phyloP scores from a whole-genome alignment of 64 coral and sea anemone species.

The Catalaphyllia jardinei region DNA sequence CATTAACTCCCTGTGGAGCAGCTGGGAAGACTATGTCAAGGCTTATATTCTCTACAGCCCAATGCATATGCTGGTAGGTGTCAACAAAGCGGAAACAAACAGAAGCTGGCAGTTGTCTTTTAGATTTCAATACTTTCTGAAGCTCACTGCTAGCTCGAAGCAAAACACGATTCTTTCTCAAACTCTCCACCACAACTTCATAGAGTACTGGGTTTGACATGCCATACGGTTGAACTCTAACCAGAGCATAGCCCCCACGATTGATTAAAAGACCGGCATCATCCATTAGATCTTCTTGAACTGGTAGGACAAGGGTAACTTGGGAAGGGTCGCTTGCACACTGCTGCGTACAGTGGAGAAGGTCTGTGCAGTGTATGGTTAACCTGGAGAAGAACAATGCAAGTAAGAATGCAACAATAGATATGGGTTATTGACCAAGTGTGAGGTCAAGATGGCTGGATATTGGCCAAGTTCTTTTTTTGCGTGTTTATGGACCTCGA shows the following conservation, averaged over 20 bases:
- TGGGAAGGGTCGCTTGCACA: conserved; percentile 39
- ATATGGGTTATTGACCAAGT: too few species aligned
- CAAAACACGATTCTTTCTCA: conserved; percentile 63
- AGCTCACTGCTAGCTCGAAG: conserved; percentile 51
- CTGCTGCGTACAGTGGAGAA: conserved; percentile 50
- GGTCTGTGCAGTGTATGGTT: conserved; percentile 74
- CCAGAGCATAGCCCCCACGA: conserved; percentile 56
- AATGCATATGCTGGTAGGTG: conserved; percentile 75
- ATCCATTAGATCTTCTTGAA: conserved; percentile 78
- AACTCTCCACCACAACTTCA: conserved; percentile 76
- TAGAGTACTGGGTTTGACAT: conserved; percentile 15
- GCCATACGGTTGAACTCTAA: conserved; percentile 37
- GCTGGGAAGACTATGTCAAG: conserved; percentile 43
- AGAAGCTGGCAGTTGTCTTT: conserved; percentile 51
- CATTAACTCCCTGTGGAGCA: neutral
- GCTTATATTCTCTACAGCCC: conserved; percentile 43
- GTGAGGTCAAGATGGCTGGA: too few species aligned
- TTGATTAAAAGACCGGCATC: conserved; percentile 74
- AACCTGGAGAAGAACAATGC: conserved; percentile 60
- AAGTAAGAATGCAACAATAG: too few species aligned
- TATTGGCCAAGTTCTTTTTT: too few species aligned
- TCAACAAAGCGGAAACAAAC: conserved; percentile 79
- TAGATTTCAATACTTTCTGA: conserved; percentile 10
- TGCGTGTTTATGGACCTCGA: too few species aligned
- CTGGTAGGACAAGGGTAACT: conserved; percentile 52